Conservation (phyloP, 2,113 vertebrate genomes). For the Rhinolophus ferrumequinum region DNA sequence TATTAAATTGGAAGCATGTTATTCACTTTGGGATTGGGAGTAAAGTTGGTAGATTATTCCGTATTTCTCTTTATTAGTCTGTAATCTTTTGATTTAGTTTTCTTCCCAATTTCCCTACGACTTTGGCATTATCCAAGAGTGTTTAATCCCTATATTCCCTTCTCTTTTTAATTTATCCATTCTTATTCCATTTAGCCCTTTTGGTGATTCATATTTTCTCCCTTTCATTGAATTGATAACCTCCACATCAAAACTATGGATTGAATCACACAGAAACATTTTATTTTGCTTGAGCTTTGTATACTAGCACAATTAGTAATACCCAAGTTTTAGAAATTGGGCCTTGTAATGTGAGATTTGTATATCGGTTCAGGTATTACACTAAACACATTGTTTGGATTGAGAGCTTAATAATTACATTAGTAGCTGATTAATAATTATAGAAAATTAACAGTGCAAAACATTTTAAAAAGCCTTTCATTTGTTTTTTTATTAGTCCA, state of each 20-base stretch:
- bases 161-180: slow-evolving; percentile 54
- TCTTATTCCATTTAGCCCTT: slow-evolving; percentile 27
- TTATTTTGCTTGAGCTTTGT: slow-evolving; percentile 3
- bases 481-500: slow-evolving; percentile 69
- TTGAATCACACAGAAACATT: background rate
- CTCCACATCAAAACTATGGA: background rate
- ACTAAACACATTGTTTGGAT: slow-evolving; percentile 43
- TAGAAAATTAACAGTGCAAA: slow-evolving; percentile 72
- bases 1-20: slow-evolving; percentile 50
- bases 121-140: background rate
- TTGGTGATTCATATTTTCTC: background rate
- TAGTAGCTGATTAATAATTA: slow-evolving; percentile 36
- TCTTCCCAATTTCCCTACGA: slow-evolving; percentile 31
- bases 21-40: slow-evolving; percentile 11
- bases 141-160: background rate
- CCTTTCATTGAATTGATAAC: background rate
- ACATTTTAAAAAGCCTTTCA: slow-evolving; percentile 43
- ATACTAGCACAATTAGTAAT: background rate
- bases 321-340: background rate
- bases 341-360: background rate
- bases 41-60: slow-evolving; percentile 26
- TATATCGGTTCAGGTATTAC: background rate
- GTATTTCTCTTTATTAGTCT: slow-evolving; percentile 56
- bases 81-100: slow-evolving; percentile 54
- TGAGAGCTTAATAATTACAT: slow-evolving; percentile 67